Conservation (phyloP, 2,797 vertebrate species). For the Argyrosomus regius region DNA sequence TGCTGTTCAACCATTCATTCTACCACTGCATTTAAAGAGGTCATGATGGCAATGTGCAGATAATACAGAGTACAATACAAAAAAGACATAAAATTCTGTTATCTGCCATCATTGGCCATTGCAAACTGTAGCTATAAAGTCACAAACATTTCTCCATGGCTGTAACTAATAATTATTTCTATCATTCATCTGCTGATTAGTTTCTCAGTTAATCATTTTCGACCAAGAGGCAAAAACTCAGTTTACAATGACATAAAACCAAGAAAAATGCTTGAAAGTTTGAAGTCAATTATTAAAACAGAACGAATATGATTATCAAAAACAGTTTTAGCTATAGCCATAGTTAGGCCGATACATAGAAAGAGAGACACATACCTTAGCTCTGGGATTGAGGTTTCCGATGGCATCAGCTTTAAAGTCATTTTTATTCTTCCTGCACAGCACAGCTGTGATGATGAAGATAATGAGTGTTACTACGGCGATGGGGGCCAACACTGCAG, state of each 20-base stretch:
- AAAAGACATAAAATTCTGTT: background rate
- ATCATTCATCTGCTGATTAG: background rate
- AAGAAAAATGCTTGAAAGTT: background rate
- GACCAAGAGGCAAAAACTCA: background rate
- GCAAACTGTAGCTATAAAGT: background rate
- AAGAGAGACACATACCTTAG: constrained; percentile 87
- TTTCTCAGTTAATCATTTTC: too few relatives aligned
- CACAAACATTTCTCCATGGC: background rate
- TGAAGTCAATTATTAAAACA: background rate
- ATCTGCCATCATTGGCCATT: background rate
- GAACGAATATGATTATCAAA: background rate
- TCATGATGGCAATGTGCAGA: background rate
- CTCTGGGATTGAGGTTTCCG: constrained; percentile 94
- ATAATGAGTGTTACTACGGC: constrained; percentile 96
- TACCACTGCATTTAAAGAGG: background rate
- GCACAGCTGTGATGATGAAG: constrained; percentile 97
- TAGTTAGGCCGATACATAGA: background rate
- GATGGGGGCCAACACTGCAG: constrained; percentile 95
- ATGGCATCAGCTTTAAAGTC: constrained; percentile 96
- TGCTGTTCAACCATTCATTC: background rate
- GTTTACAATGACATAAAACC: background rate
- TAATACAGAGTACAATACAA: constrained; percentile 6
- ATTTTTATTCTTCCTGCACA: constrained; percentile 98
- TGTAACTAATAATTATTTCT: background rate
- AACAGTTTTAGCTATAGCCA: background rate